Base-by-base conservation (phyloP, 2,113 vertebrate genomes). In the Thymallus thymallus region DNA sequence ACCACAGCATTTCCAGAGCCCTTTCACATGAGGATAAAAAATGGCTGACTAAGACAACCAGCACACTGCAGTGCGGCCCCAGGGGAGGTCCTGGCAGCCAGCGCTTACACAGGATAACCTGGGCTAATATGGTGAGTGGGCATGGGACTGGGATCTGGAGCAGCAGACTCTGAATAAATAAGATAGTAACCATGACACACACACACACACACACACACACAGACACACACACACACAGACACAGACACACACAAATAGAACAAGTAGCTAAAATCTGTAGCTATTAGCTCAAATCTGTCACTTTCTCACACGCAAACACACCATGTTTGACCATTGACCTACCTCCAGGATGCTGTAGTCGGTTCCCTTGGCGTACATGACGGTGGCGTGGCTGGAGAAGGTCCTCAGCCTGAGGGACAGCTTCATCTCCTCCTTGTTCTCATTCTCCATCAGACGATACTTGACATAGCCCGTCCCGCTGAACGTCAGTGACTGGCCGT, bases 261-360 rank as follows among this genome's bases (percentile, higher is more conserved):
- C 1, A 26, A 26, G 26, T 26, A 26, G 26, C 26, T 41, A 41
- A 2, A 7, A 41, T 41, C 35, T 41, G 35, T 9, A 35, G 35
- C 35, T 35, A 9, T 6, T 35, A 35, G 35, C 7, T 35, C 7
- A 7, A 41, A 41, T 51, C 48, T 18, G 48, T 14, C 14, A 3
- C 48, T 51, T 18, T 51, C 14, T 51, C 48, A 10, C 35, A 41
- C 10, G 35, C 2, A 64, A 9, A 51, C 23, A 32, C 48, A 18
- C 9, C 0, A 9, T 41, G 35, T 41, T 41, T 41, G 35, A 41
- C 9, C 35, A 10, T 41, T 41, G 3, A 68, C 62, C 46, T 85
- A 98, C 98, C 96, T 98, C 98, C 4, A 99, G 91, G 85, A 98
- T 97, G 87, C 98, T 99, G 82, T 98, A 99, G 90, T 99, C 98